Evolutionary conservation across 2,888 invertebrate genomes (phyloP).

Genomic region (Anoplius nigerrimus): DNA sequence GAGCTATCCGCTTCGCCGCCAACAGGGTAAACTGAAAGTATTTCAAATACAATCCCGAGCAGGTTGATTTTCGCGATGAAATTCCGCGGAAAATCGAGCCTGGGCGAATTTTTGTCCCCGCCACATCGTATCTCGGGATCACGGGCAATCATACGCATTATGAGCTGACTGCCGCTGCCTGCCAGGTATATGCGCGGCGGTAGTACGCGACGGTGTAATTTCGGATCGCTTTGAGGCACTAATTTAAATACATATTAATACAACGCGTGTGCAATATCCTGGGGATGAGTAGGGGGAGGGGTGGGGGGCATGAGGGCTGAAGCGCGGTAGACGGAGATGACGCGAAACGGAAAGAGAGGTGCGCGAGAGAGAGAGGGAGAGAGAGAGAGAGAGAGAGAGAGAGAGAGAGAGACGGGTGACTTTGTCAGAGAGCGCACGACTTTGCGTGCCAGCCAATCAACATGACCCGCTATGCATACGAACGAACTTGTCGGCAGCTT

Average conservation of each 20-base stretch:
- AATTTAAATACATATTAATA: slow-evolving; percentile 71
- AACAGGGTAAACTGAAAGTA: no score
- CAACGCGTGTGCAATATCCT: slow-evolving; percentile 60
- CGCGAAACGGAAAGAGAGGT: slow-evolving; percentile 6
- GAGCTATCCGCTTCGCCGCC: no score
- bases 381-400: slow-evolving; percentile 7
- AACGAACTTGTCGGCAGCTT: slow-evolving; percentile 51
- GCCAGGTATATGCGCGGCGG: neutral
- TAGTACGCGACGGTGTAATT: slow-evolving; percentile 49
- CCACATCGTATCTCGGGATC: neutral
- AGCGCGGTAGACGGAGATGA: neutral
- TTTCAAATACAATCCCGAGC: no score
- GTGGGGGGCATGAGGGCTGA: slow-evolving; percentile 15
- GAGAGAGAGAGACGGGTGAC: slow-evolving; percentile 28
- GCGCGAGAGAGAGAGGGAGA: neutral
- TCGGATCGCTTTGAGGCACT: slow-evolving; percentile 62
- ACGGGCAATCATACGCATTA: neutral
- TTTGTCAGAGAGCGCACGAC: slow-evolving; percentile 45
- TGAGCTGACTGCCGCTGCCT: neutral
- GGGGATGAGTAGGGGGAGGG: slow-evolving; percentile 17
- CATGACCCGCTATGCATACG: slow-evolving; percentile 60
- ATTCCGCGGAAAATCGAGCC: neutral
- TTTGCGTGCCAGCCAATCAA: slow-evolving; percentile 64
- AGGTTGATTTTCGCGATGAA: no score
- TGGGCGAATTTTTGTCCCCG: neutral